Evolutionary conservation across 1,140 invertebrate species (phyloP).

Genomic region (Carposina sasakii): DNA sequence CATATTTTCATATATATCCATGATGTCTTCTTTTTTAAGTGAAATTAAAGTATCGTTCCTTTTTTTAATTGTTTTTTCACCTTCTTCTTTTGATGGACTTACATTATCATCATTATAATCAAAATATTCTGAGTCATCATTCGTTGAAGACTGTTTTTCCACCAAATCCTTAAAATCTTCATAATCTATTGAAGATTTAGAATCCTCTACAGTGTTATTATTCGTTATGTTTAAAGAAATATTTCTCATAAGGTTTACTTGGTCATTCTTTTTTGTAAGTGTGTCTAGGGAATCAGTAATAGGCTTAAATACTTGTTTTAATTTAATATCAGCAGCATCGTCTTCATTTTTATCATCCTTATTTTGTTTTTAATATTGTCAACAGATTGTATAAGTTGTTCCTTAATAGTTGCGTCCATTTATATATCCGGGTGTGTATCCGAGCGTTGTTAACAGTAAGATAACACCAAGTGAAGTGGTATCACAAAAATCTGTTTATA

Average conservation of each 20-base stretch:
- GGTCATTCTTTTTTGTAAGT: not conserved
- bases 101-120: not conserved
- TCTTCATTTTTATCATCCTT: not conserved
- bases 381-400: constrained; percentile 3
- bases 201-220: constrained; percentile 3
- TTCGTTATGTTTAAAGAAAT: not conserved
- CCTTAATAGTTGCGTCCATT: not conserved
- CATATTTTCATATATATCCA: too few relatives aligned
- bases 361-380: constrained; percentile 7
- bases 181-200: not conserved
- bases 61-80: too few relatives aligned
- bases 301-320: constrained; percentile 3
- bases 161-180: not conserved
- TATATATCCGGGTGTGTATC: too few relatives aligned
- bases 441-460: not conserved
- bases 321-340: not conserved
- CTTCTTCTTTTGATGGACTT: too few relatives aligned
- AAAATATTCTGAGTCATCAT: not conserved
- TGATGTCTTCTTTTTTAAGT: too few relatives aligned
- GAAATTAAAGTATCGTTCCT: too few relatives aligned
- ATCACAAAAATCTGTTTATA: not conserved
- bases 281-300: constrained; percentile 3
- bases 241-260: too few relatives aligned
- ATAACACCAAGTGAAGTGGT: not conserved
- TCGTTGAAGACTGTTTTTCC: not conserved